phyloP scores from a whole-genome alignment of 1,140 invertebrate species.

The Drosophila tani region DNA sequence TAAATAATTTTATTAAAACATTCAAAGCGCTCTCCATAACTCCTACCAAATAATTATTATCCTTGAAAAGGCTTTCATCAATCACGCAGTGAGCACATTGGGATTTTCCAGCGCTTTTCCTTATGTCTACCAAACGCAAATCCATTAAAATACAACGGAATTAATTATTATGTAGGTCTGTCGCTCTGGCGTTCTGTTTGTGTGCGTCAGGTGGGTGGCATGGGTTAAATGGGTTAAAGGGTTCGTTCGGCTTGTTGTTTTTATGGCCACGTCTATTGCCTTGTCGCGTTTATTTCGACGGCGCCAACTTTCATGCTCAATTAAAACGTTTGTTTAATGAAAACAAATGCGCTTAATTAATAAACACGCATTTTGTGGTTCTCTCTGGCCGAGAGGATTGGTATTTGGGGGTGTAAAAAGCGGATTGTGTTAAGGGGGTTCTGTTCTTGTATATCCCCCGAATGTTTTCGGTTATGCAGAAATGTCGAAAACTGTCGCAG shows the following conservation, averaged over 20 bases:
- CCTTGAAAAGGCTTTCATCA: constrained; percentile 48
- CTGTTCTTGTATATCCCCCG: neutral
- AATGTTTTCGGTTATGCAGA: constrained; percentile 39
- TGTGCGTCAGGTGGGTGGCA: constrained; percentile 24
- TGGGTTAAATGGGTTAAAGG: constrained; percentile 41
- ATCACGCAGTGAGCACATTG: constrained; percentile 45
- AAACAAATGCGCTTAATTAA: constrained; percentile 85
- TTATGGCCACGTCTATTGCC: constrained; percentile 60
- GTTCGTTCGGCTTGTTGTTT: constrained; percentile 28
- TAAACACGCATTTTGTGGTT: constrained; percentile 85
- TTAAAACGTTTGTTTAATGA: constrained; percentile 85
- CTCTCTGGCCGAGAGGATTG: constrained; percentile 8
- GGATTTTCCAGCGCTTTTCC: constrained; percentile 52
- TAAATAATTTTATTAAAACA: neutral
- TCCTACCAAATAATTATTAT: neutral
- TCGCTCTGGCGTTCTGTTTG: constrained; percentile 1
- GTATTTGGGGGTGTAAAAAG: neutral
- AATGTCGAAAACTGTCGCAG: constrained; percentile 72
- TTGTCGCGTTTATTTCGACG: constrained; percentile 59
- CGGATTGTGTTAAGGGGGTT: constrained; percentile 35
- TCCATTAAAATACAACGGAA: constrained; percentile 80
- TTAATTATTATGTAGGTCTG: constrained; percentile 72
- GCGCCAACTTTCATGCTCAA: constrained; percentile 84
- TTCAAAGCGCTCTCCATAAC: neutral
- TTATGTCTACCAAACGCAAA: constrained; percentile 59